Evolutionary conservation across 2,113 vertebrate species (phyloP).

Genomic region (Anarhynchus alexandrinus): DNA sequence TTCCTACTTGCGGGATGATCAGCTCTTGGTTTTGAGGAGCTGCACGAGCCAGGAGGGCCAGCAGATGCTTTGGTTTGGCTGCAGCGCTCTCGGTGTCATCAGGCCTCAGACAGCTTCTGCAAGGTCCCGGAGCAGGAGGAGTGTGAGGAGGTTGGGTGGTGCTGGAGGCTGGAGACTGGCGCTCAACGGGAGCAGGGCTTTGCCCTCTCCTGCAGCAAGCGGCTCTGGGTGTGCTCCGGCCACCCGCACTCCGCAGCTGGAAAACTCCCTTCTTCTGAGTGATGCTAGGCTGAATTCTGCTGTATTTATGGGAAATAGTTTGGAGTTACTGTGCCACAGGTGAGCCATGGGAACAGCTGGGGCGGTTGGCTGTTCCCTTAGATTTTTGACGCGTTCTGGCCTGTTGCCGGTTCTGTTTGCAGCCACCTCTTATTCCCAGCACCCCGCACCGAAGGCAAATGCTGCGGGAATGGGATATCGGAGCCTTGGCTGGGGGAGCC

Average conservation of each 20-base stretch:
- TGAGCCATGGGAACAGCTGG: background rate
- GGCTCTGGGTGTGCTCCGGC: background rate
- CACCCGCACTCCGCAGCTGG: background rate
- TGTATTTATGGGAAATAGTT: background rate
- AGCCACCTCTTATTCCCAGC: background rate
- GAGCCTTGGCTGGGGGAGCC: background rate
- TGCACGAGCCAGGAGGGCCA: slow-evolving; percentile 10
- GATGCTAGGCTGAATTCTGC: background rate
- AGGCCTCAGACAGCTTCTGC: background rate
- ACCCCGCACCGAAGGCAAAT: fast-evolving
- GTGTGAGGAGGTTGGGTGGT: background rate
- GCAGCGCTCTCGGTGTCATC: background rate
- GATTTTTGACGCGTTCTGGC: background rate
- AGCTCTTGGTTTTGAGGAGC: background rate
- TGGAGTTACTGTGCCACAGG: background rate
- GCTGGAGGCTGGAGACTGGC: background rate
- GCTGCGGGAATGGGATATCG: background rate
- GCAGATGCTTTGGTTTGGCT: slow-evolving; percentile 5
- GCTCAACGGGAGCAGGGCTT: background rate
- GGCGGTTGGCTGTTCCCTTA: background rate
- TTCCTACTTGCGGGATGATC: slow-evolving; percentile 16
- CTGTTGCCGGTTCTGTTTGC: background rate
- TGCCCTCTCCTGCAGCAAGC: background rate
- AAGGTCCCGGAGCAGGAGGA: background rate
- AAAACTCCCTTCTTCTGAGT: background rate